Conservation (phyloP, 2,888 invertebrate genomes). For the Cataglyphis albicans region DNA sequence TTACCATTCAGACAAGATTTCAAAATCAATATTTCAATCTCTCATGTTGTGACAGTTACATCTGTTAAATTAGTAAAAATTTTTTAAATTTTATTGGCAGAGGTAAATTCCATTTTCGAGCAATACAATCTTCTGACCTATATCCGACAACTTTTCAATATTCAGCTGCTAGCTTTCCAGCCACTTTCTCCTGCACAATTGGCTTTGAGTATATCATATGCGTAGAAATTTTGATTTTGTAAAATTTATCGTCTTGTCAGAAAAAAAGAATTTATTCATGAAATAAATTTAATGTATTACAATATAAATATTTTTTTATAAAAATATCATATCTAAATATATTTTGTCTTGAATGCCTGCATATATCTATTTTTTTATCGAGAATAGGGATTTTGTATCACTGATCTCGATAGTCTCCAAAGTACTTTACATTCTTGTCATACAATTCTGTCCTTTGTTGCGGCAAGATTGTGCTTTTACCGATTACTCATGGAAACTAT, state of each 20-base stretch:
- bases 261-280: neutral
- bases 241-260: neutral
- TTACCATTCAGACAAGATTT: neutral
- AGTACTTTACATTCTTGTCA: conserved; percentile 14
- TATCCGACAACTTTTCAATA: neutral
- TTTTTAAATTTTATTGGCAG: conserved; percentile 2
- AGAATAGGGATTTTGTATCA: neutral
- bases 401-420: neutral
- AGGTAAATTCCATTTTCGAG: neutral
- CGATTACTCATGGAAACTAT: conserved; percentile 12
- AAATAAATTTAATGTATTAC: neutral
- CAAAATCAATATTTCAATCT: neutral
- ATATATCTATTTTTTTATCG: neutral
- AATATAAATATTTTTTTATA: neutral
- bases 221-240: neutral
- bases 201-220: neutral
- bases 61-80: neutral
- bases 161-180: conserved; percentile 6
- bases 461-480: conserved; percentile 19
- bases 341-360: neutral
- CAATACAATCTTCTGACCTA: neutral
- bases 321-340: neutral
- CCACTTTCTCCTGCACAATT: neutral
- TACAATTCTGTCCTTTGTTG: neutral
- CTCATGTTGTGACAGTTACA: neutral